Percentiles rank a stretch among this genome's conserved stretches.
These are phyloP conservation scores for Aphelenchoides besseyi DNA, from an alignment of 1,140 invertebrate species.

Conservation along the genomic window DNA sequence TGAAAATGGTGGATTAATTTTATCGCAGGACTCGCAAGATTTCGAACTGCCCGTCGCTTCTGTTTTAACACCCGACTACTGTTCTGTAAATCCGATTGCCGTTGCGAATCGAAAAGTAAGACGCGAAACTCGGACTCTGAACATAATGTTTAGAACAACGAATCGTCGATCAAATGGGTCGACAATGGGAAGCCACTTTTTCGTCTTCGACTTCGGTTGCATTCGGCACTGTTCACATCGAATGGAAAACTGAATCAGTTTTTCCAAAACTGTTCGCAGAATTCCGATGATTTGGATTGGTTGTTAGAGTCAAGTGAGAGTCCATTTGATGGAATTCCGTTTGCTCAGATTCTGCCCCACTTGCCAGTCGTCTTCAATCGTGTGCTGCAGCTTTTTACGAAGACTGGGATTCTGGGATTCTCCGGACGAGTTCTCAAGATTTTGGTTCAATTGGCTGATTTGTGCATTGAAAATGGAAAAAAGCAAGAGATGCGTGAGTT, in stretches of 20 bases:
- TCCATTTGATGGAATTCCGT: conserved; percentile 15
- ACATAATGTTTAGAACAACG: conserved; percentile 1
- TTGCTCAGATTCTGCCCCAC: conserved; percentile 47
- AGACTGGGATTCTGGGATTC: neutral
- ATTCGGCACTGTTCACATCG: conserved; percentile 41
- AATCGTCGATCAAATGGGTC: conserved; percentile 36
- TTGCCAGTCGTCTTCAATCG: conserved; percentile 49
- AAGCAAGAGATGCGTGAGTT: conserved; percentile 37
- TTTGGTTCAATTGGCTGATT: conserved; percentile 2
- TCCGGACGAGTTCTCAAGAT: conserved; percentile 5
- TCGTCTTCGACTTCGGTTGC: conserved; percentile 36
- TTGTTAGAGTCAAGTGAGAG: conserved; percentile 19
- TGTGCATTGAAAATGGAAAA: neutral
- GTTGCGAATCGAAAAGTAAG: neutral
- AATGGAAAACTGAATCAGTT: conserved; percentile 32
- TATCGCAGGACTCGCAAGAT: conserved; percentile 37
- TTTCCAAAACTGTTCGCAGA: conserved; percentile 48
- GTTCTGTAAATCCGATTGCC: conserved; percentile 10
- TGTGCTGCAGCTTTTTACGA: conserved; percentile 43
- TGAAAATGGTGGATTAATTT: conserved; percentile 21
- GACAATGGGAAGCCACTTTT: conserved; percentile 39
- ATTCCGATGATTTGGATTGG: conserved; percentile 12
- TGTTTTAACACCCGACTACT: conserved; percentile 36
- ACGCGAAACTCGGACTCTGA: neutral
- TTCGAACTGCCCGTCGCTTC: conserved; percentile 46